Evolutionary conservation across 2,113 vertebrate genomes (phyloP), one percentile per base, ranked within the genome.

Genomic region (Epinephelus cyanopodus): DNA sequence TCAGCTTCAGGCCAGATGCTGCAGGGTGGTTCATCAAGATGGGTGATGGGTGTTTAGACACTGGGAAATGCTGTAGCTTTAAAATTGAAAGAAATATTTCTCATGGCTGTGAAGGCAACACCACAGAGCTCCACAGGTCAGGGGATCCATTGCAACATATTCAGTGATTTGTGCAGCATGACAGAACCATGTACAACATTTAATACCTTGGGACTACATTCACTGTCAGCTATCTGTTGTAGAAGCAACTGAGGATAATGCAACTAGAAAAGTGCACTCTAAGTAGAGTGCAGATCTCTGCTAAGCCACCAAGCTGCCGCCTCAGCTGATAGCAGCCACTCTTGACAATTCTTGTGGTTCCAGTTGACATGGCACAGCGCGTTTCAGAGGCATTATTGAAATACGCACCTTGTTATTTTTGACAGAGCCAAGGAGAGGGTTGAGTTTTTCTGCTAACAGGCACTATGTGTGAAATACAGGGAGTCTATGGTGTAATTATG

Each of bases 11-110:
- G 50, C 54, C 42, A 52, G 2, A 75, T 65, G 57, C 69, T 79
- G 69, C n/a, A 53, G 74, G 60, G 42, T 12, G 12, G 72, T 67
- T 70, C 19, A 64, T 87, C 71, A 54, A 21, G 10, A 69, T 77
- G n/a, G 67, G 15, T 68, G 45, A 77, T 48, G 56, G 52, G 53
- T 54, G 53, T 48, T 75, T 48, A 60, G 52, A 70, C 78, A 68
- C 13, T 48, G 12, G 17, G 9, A n/a, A 66, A 79, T 60, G 23
- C 13, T n/a, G n/a, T 29, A 33, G 61, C 61, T 48, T 57, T 54
- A 64, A 75, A 69, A 56, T 42, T n/a, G 54, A 50, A 27, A 68
- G 17, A 58, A 69, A 70, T 27, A 52, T 56, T n/a, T 58, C 65
- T 48, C 33, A 37, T 61, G 61, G 66, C 48, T 9, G n/a, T 11